Evolutionary conservation across 23 tunicate species (phyloP).

Genomic region (Phallusia fumigata): DNA sequence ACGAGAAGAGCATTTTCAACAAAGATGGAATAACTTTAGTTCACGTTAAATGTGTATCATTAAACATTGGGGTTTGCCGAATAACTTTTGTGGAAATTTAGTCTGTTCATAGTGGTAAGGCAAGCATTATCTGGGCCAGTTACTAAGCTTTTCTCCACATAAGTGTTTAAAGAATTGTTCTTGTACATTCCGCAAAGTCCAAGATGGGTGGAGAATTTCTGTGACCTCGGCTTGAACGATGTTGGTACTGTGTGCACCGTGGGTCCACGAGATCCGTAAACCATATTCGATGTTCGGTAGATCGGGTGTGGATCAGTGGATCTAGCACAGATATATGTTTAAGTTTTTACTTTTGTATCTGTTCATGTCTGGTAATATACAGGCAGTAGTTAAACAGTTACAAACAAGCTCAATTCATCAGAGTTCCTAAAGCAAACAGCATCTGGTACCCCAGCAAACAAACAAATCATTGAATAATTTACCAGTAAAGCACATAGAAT

Average conservation of each 20-base stretch:
- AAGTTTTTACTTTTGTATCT: no score
- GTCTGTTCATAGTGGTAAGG: constrained; percentile 58
- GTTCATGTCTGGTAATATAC: no score
- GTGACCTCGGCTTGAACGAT: constrained; percentile 85
- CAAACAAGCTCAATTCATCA: no score
- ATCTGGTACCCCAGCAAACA: no score
- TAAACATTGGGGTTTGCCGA: constrained; percentile 70
- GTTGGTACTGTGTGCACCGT: constrained; percentile 75
- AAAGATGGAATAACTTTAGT: no score
- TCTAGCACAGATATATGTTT: no score
- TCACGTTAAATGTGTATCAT: not conserved
- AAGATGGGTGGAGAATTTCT: constrained; percentile 81
- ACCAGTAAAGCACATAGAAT: no score
- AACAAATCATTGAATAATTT: no score
- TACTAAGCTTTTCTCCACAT: constrained; percentile 68
- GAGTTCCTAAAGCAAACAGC: no score
- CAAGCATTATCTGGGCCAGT: constrained; percentile 85
- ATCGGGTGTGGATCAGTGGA: constrained; percentile 82
- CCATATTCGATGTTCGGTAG: constrained; percentile 83
- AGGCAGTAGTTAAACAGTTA: no score
- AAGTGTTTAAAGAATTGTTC: constrained; percentile 86
- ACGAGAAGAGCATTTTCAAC: no score
- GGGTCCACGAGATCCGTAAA: constrained; percentile 72
- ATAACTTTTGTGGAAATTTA: constrained; percentile 77
- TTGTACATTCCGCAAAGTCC: constrained; percentile 91